phyloP scores from a whole-genome alignment of 2,888 invertebrate species.

The Eretmocerus hayati region DNA sequence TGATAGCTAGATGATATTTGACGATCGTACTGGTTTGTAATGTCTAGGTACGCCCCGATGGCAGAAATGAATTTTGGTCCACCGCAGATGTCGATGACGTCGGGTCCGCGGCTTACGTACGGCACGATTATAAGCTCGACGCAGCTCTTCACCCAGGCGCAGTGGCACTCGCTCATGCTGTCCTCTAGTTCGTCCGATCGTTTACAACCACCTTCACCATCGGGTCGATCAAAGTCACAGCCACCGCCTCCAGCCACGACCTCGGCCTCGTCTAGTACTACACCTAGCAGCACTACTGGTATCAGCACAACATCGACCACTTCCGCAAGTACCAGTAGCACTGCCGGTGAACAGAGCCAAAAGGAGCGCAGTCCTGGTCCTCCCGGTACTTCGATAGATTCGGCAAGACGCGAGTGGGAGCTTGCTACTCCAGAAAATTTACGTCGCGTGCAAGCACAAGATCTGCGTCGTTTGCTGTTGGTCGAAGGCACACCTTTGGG shows the following conservation, averaged over 20 bases:
- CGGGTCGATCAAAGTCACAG: neutral
- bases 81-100: slow-evolving; percentile 44
- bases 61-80: slow-evolving; percentile 45
- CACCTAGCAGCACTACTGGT: neutral
- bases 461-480: slow-evolving; percentile 37
- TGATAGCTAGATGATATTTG: neutral
- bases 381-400: no score
- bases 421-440: slow-evolving; percentile 39
- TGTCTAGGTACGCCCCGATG: slow-evolving; percentile 38
- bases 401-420: slow-evolving; percentile 43
- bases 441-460: slow-evolving; percentile 37
- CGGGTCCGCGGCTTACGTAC: slow-evolving; percentile 41
- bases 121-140: slow-evolving; percentile 42
- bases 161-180: slow-evolving; percentile 33
- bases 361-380: no score
- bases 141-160: slow-evolving; percentile 42
- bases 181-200: neutral
- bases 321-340: slow-evolving; percentile 1
- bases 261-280: neutral
- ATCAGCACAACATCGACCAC: neutral
- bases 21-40: neutral
- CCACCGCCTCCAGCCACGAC: neutral
- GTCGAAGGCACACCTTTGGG: slow-evolving; percentile 24
- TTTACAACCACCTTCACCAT: slow-evolving; percentile 1
- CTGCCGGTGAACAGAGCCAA: no score